Conservation (phyloP, 2,113 vertebrate species). For the Podiceps cristatus region DNA sequence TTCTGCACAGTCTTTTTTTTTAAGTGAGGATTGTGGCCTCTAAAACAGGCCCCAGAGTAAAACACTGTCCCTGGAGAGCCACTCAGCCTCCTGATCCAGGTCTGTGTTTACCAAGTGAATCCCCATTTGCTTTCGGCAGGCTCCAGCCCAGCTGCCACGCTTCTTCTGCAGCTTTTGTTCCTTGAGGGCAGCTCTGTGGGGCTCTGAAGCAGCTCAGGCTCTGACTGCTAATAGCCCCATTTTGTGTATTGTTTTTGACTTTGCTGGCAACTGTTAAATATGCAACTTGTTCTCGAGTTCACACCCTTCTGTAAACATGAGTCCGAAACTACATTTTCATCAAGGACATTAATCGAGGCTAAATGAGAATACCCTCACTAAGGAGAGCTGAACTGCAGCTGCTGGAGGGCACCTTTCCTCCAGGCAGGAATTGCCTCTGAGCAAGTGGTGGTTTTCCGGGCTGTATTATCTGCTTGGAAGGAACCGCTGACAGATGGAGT, state of each 20-base stretch:
- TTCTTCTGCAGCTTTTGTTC: background rate
- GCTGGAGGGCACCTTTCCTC: background rate
- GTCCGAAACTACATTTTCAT: background rate
- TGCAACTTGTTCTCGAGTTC: rapidly evolving
- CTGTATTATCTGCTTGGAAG: background rate
- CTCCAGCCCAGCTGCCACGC: background rate
- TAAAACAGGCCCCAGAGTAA: background rate
- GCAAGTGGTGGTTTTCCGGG: background rate
- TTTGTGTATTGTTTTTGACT: background rate
- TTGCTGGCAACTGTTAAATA: background rate
- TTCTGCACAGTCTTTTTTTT: background rate
- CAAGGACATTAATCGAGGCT: background rate
- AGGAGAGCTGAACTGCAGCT: background rate
- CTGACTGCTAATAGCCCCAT: background rate
- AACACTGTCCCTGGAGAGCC: background rate
- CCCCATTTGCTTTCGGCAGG: background rate
- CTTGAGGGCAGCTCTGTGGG: rapidly evolving
- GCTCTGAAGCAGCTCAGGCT: background rate
- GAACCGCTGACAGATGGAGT: background rate
- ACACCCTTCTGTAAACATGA: background rate
- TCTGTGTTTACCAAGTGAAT: background rate
- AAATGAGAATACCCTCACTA: background rate
- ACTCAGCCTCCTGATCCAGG: background rate
- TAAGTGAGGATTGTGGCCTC: background rate
- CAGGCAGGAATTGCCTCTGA: background rate